Evolutionary conservation across 1,140 invertebrate species (phyloP), one percentile per base, ranked within the genome.

Genomic region (Cataglyphis hispanica): DNA sequence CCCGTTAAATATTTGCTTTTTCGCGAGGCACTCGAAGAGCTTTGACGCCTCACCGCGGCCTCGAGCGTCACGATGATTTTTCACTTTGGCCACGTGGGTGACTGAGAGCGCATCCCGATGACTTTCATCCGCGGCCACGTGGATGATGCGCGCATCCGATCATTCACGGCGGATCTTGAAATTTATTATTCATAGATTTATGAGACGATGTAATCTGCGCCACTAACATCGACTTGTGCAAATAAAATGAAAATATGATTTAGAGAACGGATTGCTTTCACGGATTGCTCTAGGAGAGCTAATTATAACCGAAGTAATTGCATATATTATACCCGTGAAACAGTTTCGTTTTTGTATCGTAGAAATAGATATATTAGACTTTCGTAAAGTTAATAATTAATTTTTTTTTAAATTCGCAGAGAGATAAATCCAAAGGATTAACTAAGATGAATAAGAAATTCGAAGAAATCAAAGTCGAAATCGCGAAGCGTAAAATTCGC

Each of bases 1-100:
- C 80, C 37, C 31, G 61, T 88, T 72, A 89, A 89, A 91, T 90
- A 91, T 91, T 91, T 90, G 85, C 87, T 46, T 88, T 86, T 69
- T 74, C 72, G 84, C 75, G 66, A 27, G 66, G 66, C 74, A 67
- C 88, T 88, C 63, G 78, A 84, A 37, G 69, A 60, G 58, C 87
- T 88, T 89, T 86, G 87, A 88, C 78, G 85, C 27, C 53, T 88
- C 83, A 72, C 67, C 76, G 72, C 80, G 58, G 61, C 61, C 77
- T 72, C 25, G 37, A 70, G 53, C 46, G 53, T 16, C 56, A 74
- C 67, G 16, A 60, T 81, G 78, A 83, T 83, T 83, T 83, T 83
- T 60, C 43, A 61, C 53, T 43, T 60, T 0, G 50, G n/a, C 66
- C 66, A 81, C 78, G 66, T 81, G 78, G 66, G 50, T 81, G 50